A percentile compares a stretch with the other conserved stretches of the same genome.
Conservation (phyloP, 2,113 vertebrate genomes). For the Scophthalmus maximus region DNA sequence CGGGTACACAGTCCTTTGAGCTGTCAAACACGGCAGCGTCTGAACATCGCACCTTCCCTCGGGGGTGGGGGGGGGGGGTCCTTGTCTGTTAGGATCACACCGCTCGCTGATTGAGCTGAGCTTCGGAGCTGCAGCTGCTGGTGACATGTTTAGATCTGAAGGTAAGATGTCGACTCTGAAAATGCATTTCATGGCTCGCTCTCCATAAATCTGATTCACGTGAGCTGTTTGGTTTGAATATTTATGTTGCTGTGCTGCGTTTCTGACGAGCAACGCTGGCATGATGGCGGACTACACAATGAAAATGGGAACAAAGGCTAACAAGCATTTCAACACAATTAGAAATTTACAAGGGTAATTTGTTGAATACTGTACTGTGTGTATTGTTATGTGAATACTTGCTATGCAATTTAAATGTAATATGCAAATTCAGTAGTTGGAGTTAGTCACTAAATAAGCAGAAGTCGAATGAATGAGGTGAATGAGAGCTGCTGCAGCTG, state of each 20-base stretch:
- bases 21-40: conserved; percentile 17
- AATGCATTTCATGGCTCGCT: background rate
- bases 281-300: background rate
- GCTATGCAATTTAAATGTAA: background rate
- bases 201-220: conserved; percentile 27
- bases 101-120: conserved; percentile 31
- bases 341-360: background rate
- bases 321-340: background rate
- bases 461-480: too few relatives aligned
- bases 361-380: background rate
- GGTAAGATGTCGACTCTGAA: conserved; percentile 25
- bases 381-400: background rate
- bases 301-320: conserved; percentile 6
- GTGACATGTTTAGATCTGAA: conserved; percentile 26
- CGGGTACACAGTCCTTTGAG: background rate
- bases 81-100: conserved; percentile 15
- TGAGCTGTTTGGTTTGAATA: conserved; percentile 38
- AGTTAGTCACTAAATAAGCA: too few relatives aligned
- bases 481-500: too few relatives aligned
- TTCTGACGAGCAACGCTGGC: too few relatives aligned
- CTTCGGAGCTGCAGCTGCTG: conserved; percentile 37
- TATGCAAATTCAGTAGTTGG: too few relatives aligned
- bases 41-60: conserved; percentile 24
- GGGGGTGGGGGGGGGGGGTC: too few relatives aligned
- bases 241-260: conserved; percentile 26